Conservation (phyloP, 1,140 invertebrate species). For the Aphis craccivora region DNA sequence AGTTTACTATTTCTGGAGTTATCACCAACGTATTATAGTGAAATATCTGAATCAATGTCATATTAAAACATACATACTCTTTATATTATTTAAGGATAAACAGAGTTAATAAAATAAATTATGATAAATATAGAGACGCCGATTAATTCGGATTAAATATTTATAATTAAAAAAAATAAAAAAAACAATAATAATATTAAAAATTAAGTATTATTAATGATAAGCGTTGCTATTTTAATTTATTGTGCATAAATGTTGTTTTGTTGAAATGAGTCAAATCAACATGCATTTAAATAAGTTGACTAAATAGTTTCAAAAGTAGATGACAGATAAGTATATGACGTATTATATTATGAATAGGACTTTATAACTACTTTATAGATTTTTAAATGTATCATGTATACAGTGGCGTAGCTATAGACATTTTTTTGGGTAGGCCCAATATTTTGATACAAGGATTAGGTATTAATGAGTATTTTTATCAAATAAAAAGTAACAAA, state of each 20-base stretch:
- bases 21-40: neutral
- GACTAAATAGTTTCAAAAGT: neutral
- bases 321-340: neutral
- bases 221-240: neutral
- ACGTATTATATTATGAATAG: neutral
- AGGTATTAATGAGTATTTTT: no score
- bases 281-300: neutral
- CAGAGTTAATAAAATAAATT: neutral
- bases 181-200: neutral
- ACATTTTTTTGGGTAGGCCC: no score
- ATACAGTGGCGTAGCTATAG: no score
- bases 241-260: neutral
- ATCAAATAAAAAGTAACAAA: no score
- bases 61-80: rapidly evolving
- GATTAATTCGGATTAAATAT: neutral
- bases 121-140: neutral
- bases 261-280: neutral
- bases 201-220: no score
- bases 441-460: no score
- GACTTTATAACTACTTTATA: neutral
- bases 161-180: neutral
- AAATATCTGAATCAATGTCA: neutral
- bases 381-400: neutral
- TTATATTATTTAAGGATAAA: neutral
- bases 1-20: neutral